Evolutionary conservation across 2,888 invertebrate genomes (phyloP), one percentile per base, ranked within the genome.

Genomic region (Eutolmus rufibarbis): DNA sequence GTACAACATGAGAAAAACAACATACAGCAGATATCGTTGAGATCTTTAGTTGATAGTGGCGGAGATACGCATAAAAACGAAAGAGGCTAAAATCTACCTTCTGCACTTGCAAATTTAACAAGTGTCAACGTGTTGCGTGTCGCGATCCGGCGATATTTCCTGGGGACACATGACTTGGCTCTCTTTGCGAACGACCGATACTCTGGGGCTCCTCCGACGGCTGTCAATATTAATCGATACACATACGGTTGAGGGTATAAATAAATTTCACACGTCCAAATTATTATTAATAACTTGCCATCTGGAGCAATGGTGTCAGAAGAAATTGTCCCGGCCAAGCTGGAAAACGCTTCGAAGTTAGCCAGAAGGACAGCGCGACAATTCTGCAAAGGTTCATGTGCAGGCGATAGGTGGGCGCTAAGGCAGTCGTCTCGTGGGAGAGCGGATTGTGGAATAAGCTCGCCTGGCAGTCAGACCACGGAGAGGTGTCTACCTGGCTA

Each of bases 101-200:
- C 79, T 79, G 79, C 56, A 51, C 37, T 82, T 57, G 57, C 82
- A 57, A 57, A 82, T 82, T 82, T 23, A 82, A 37, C 37, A 37
- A 82, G 82, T 82, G 82, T 82, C 82, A 57, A 57, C 81, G 57
- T 81, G 34, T 37, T 82, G 66, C 82, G 57, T 82, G 82, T 57
- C 37, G 66, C 19, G 19, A 19, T 82, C 57, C 37, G 5, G 8
- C 66, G 34, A 37, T 56, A 82, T 82, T 82, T 66, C 37, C 23
- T 23, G 19, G 28, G 57, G 66, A 28, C 66, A 66, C 8, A 23
- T 57, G 37, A 57, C 81, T 34, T 81, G 34, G 56, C 16, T 81
- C 28, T 34, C 56, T 81, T 56, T 43, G 56, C 16, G 19, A 74
- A 28, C 31, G 74, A 31, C 5, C 56, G 28, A 16, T 51, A 14